These are phyloP conservation scores for Drosophila leonis DNA, from an alignment of 2,888 invertebrate genomes.

Conservation along the genomic window DNA sequence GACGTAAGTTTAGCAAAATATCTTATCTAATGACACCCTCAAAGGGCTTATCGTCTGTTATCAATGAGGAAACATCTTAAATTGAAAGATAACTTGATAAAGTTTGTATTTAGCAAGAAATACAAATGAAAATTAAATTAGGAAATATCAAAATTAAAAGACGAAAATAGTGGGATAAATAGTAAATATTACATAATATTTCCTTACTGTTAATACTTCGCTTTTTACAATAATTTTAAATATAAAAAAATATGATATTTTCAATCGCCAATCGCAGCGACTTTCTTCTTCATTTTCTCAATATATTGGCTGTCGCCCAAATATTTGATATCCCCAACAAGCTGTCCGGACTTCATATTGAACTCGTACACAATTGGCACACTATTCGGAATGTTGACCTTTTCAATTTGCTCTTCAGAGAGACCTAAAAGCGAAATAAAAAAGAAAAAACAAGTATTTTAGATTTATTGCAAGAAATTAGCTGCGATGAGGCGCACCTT, in stretches of 20 bases:
- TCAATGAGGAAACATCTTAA: background rate
- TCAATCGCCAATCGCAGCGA: conserved; percentile 91
- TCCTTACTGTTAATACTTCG: conserved; percentile 8
- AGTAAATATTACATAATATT: conserved; percentile 4
- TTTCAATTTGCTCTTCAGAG: conserved; percentile 90
- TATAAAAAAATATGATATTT: background rate
- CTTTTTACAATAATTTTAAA: background rate
- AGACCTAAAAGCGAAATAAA: conserved; percentile 86
- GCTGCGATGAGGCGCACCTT: conserved; percentile 86
- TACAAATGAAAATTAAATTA: background rate
- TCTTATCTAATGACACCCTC: background rate
- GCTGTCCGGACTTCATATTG: conserved; percentile 88
- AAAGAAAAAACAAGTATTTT: background rate
- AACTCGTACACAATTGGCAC: conserved; percentile 93
- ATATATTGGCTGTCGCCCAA: conserved; percentile 93
- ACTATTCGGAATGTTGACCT: conserved; percentile 91
- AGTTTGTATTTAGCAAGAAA: conserved; percentile 1
- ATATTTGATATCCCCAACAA: conserved; percentile 90
- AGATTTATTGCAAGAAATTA: too few species aligned
- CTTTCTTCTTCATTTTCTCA: conserved; percentile 91
- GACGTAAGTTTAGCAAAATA: background rate
- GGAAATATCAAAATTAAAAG: background rate
- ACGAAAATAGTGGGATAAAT: conserved; percentile 13
- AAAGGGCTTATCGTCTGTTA: background rate
- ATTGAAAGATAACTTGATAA: background rate